Base-by-base conservation (phyloP, 2,113 vertebrate genomes). In the Odontesthes bonariensis region DNA sequence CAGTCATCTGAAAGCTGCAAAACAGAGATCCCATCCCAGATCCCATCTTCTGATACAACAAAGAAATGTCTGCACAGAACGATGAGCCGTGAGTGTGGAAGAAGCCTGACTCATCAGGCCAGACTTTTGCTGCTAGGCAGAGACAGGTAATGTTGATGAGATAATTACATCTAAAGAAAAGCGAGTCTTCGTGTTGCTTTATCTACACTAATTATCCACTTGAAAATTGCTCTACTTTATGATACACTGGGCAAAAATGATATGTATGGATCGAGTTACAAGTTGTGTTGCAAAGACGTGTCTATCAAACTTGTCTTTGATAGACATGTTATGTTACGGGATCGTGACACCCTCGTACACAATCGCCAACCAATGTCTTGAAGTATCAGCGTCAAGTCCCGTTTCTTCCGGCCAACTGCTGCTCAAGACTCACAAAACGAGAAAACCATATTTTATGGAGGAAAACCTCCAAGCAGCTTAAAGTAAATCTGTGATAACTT, bases 21-120 rank as follows among this genome's bases (percentile, higher is more conserved):
- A 85, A 89, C 59, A 68, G 32, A 64, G 13, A 54, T 88, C 70
- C 67, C 63, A 3, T 23, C 20, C 32, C 27, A 2, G 27, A 2
- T 51, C 11, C 54, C 77, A 75, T 85, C 63, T 63, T 65, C 63
- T 38, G 35, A 38, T 10, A 38, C 35, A 38, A 10, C 10, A 10
- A 38, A 8, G 35, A 10, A 38, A 5, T 23, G n/a, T 33, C 14
- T 35, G 32, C 44, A 17, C n/a, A 56, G 57, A 68, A 46, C 44
- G 64, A 46, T 12, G 75, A 62, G 46, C 58, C 58, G 44, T 54
- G 54, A 17, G 53, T 66, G 59, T 57, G 49, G 13, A 69, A 17
- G 69, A 23, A 58, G 19, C 17, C 61, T 22, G 56, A 53, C 20
- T 73, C 19, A 54, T 63, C 40, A 38, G 51, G 19, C n/a, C 8